Evolutionary conservation across 1,140 invertebrate species (phyloP), one percentile per base, ranked within the genome.

Genomic region (Zophobas morio): DNA sequence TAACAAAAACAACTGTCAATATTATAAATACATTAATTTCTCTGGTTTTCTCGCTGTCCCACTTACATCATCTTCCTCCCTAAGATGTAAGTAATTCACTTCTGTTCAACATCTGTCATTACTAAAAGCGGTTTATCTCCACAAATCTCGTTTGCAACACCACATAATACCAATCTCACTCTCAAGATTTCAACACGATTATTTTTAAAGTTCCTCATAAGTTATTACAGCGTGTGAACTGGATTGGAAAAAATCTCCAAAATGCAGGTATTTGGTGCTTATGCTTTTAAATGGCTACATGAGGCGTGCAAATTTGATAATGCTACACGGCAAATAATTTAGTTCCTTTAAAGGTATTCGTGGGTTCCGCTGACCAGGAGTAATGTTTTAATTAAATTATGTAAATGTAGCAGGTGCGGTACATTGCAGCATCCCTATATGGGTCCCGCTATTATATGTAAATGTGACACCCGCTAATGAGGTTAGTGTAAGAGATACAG

Each of bases 381-480:
- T 79, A 80, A 81, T 78, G 81, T 80, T 81, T 82, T 82, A 82
- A 82, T 82, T 82, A 82, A 82, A 81, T 78, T 76, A 82, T 81
- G 79, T 71, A 82, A 82, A 80, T 81, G 74, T 75, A 76, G 75
- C 79, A 82, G 81, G 81, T 82, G 81, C 79, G 78, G 78, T 76
- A 76, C 54, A 79, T 72, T 42, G 74, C 79, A 74, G 53, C 77
- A 76, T 80, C 73, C 74, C 74, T 78, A 77, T 79, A 78, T 78
- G 80, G 81, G 51, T 73, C 56, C 71, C 37, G 63, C 84, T 80
- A 84, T 84, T 84, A 83, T 84, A 84, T 84, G 84, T 83, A 84
- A 84, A 84, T 84, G 82, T 82, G 83, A 84, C 84, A 84, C 80
- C 84, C 84, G 82, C 84, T 84, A 84, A 84, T 84, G 83, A 84